Percentiles rank a stretch among this genome's conserved stretches.
Evolutionary conservation across 2,797 vertebrate species (phyloP).

Genomic region (Malurus leucopterus): DNA sequence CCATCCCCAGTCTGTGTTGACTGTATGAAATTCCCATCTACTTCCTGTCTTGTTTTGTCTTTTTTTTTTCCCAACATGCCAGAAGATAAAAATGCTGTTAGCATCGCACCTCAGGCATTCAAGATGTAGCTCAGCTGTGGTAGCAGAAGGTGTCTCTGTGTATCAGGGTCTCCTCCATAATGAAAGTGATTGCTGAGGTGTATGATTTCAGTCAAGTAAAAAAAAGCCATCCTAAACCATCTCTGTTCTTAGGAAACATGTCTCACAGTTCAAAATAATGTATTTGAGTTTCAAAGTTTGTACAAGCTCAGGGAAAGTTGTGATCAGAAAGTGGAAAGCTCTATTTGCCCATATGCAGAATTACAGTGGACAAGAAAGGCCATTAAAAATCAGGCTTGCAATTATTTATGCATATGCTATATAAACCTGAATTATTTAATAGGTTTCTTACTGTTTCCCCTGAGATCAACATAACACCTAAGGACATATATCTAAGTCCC

Average conservation of each 20-base stretch:
- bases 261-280: not conserved
- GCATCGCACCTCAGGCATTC: not conserved
- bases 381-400: not conserved
- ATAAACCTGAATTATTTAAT: not conserved
- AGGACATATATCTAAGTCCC: not conserved
- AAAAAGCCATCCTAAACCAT: not conserved
- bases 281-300: not conserved
- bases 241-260: not conserved
- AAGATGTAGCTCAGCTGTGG: not conserved
- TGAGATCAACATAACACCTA: not conserved
- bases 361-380: not conserved
- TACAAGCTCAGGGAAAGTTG: not conserved
- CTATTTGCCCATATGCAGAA: not conserved
- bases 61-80: not conserved
- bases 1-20: fast-evolving
- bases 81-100: not conserved
- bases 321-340: not conserved
- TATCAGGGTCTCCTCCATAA: not conserved
- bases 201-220: slow-evolving; percentile 2
- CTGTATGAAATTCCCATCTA: not conserved
- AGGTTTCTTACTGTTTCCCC: not conserved
- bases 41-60: not conserved
- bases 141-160: not conserved
- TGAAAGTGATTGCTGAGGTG: not conserved
- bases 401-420: not conserved